phyloP scores from a whole-genome alignment of 1,140 invertebrate species.

The Panagrolaimus sp. region DNA sequence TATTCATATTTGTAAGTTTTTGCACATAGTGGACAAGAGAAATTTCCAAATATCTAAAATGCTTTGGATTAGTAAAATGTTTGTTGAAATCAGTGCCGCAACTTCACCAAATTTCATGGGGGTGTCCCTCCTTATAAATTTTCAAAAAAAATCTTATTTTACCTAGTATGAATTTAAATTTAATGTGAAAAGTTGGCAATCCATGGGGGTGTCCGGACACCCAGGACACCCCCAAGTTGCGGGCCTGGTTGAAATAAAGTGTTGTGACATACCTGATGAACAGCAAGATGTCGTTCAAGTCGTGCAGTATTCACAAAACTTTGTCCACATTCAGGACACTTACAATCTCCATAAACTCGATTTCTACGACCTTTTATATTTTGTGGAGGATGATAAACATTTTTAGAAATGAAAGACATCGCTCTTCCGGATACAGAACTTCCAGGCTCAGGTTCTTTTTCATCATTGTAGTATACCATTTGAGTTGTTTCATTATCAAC shows the following conservation, averaged over 20 bases:
- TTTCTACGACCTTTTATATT: slow-evolving; percentile 36
- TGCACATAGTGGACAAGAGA: slow-evolving; percentile 51
- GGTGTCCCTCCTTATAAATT: too few species aligned
- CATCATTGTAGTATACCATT: background rate
- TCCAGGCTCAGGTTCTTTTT: background rate
- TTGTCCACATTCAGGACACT: slow-evolving; percentile 51
- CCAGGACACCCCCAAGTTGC: slow-evolving; percentile 8
- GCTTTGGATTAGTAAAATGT: slow-evolving; percentile 14
- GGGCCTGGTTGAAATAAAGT: background rate
- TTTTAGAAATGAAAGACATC: background rate
- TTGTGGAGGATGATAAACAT: background rate
- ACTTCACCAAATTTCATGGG: too few species aligned
- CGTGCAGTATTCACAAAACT: slow-evolving; percentile 53
- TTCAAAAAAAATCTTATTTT: too few species aligned
- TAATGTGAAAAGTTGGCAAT: too few species aligned
- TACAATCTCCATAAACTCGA: slow-evolving; percentile 49
- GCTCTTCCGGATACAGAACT: background rate
- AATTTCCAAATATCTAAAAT: slow-evolving; percentile 47
- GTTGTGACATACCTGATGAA: slow-evolving; percentile 45
- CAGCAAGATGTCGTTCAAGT: slow-evolving; percentile 52
- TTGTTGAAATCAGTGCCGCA: slow-evolving; percentile 19
- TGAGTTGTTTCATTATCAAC: background rate
- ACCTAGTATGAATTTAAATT: too few species aligned
- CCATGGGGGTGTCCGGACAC: too few species aligned
- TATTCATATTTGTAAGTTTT: slow-evolving; percentile 58